Base-by-base conservation (phyloP, 1,140 invertebrate species). In the Ephestia elutella region DNA sequence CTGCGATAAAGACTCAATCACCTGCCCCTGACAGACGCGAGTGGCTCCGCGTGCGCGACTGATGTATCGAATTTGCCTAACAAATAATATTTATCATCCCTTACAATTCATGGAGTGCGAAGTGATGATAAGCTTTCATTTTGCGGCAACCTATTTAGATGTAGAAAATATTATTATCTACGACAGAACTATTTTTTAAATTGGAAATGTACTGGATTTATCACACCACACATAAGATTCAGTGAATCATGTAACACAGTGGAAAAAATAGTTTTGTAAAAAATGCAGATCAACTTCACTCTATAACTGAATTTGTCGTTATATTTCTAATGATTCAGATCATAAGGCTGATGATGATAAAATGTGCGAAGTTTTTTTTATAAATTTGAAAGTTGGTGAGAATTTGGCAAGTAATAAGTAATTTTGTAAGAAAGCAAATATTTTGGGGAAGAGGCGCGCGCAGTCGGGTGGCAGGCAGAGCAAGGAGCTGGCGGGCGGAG, bases 381-480 rank as follows among this genome's bases (percentile, higher is more conserved):
- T 7, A 5, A 5, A 32, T 32, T 32, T 10, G 30, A 8, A 8
- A 32, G 30, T 57, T 49, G n/a, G 32, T 49, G 28, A 19, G 53
- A 49, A 49, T 30, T 44, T 17, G 4, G 38, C n/a, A n/a, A n/a
- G 13, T 44, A 44, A 44, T 15, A n/a, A n/a, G n/a, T n/a, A 44
- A 50, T 57, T 62, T 48, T 56, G 20, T 49, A 21, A 53, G 56
- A 62, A 54, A 57, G 19, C 49, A 50, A 17, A 54, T 57, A 62
- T 54, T 68, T 66, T 73, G 69, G 71, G 63, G 71, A 65, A 71
- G 72, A 73, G 76, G 84, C 84, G 84, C 84, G 84, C 84, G 81
- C 84, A 87, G 62, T 65, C 71, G 66, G 68, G 68, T 67, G 68
- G 68, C 63, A 68, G 38, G 13, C 38, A 64, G 66, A 68, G 61